Evolutionary conservation across 2,888 invertebrate species (phyloP).

Genomic region (Caenorhabditis sinica): DNA sequence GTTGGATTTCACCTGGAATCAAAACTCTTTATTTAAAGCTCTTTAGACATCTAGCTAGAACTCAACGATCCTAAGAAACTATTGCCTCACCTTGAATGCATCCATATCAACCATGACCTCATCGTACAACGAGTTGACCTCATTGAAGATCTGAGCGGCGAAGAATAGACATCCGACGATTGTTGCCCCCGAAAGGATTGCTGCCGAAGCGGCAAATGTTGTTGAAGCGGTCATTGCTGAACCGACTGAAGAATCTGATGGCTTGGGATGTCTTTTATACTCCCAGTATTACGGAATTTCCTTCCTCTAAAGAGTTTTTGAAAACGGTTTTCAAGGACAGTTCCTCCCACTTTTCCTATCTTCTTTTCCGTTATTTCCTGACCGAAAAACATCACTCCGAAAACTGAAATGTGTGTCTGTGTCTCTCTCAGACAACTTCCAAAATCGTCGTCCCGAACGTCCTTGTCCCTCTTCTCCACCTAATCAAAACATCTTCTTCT

Average conservation of each 20-base stretch:
- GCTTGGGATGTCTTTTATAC: constrained; percentile 1
- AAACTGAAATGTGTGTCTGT: constrained; percentile 34
- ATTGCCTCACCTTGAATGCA: constrained; percentile 55
- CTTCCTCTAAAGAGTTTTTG: background rate
- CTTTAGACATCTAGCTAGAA: no score
- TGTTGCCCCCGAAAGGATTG: constrained; percentile 54
- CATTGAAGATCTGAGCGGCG: constrained; percentile 65
- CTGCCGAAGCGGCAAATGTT: constrained; percentile 55
- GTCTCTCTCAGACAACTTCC: constrained; percentile 24
- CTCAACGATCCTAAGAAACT: background rate
- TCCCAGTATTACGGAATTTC: background rate
- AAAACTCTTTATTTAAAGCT: background rate
- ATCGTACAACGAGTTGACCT: constrained; percentile 66
- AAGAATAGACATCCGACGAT: constrained; percentile 61
- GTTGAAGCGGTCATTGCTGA: constrained; percentile 59
- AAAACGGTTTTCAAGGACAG: constrained; percentile 36
- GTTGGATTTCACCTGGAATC: constrained; percentile 60
- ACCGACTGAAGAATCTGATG: constrained; percentile 20
- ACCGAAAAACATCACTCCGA: constrained; percentile 15
- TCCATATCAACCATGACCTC: constrained; percentile 67
- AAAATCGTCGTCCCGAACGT: constrained; percentile 37
- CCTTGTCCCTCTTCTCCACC: constrained; percentile 46
- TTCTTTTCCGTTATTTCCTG: constrained; percentile 28
- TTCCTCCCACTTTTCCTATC: constrained; percentile 9
- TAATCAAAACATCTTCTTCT: constrained; percentile 38